Percentiles rank a stretch among this genome's conserved stretches.
phyloP scores from a whole-genome alignment of 1,140 invertebrate species.

The Pseudomyrmex concolor region DNA sequence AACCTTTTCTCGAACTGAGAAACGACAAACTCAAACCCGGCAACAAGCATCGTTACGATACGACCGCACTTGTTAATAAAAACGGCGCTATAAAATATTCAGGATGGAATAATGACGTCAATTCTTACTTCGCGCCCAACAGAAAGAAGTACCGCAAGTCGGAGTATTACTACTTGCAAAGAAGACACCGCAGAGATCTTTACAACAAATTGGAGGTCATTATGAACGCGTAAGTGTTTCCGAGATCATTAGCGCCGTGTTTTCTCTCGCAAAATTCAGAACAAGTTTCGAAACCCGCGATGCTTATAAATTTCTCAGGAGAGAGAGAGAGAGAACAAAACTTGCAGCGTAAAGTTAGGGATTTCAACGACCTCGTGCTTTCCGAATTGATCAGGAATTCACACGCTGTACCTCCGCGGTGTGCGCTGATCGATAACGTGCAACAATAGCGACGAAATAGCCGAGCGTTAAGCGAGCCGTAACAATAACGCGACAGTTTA shows the following conservation, averaged over 20 bases:
- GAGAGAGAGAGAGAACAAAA: too few relatives aligned
- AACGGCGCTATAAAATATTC: conserved; percentile 62
- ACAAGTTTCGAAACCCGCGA: background rate
- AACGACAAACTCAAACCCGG: conserved; percentile 75
- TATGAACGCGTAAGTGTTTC: conserved; percentile 88
- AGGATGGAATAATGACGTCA: conserved; percentile 67
- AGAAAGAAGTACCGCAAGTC: conserved; percentile 77
- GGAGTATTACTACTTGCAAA: conserved; percentile 83
- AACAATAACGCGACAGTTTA: conserved; percentile 2
- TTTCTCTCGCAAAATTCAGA: background rate
- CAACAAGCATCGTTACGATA: conserved; percentile 74
- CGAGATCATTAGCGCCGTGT: background rate
- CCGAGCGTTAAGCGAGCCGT: background rate
- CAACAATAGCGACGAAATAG: background rate
- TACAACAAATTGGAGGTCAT: conserved; percentile 89
- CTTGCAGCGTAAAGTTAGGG: too few relatives aligned
- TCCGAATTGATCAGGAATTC: background rate
- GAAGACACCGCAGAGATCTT: conserved; percentile 86
- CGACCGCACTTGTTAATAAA: conserved; percentile 70
- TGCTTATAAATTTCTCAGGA: too few relatives aligned
- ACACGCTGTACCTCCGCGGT: background rate
- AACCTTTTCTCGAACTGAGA: conserved; percentile 80
- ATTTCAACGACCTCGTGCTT: too few relatives aligned
- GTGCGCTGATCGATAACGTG: background rate
- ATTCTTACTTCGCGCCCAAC: conserved; percentile 66